Base-by-base conservation (phyloP, 2,113 vertebrate species). In the Pyrgilauda ruficollis region DNA sequence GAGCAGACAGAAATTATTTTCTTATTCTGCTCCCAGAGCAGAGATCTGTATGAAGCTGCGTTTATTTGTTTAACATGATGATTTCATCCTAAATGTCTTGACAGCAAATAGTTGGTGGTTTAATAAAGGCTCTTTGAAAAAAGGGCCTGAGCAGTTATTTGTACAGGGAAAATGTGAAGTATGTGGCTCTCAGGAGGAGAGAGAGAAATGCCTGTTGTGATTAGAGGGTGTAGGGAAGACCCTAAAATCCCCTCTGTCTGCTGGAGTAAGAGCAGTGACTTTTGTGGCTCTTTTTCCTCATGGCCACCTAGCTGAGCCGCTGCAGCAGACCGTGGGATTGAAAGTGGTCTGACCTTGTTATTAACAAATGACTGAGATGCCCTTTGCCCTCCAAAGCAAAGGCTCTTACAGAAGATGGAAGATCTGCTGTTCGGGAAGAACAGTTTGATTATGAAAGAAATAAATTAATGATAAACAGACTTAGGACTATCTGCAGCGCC, bases 11-110 rank as follows among this genome's bases (percentile, higher is more conserved):
- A 98, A 98, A 98, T 98, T 98, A 98, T 98, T 98, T 98, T 98
- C 97, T 98, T 98, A 98, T 95, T 97, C 94, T 97, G 96, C 98
- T 98, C 98, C 98, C 98, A 98, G 97, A 98, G 97, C 97, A 97
- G 97, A 97, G 96, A 98, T 98, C 98, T 98, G 96, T 97, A 98
- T 87, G 96, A 97, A 98, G 97, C 94, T 95, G 96, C 76, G 96
- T 98, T 98, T 98, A 98, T 98, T 98, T 98, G 97, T 98, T 97
- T 98, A 98, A 98, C 96, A 97, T 77, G 92, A 97, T 98, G 98
- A 98, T 98, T 98, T 98, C 98, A 98, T 98, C 97, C 98, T 98
- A 97, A 98, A 98, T 96, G 98, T 98, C 98, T 98, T 92, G 97
- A 98, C 97, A 97, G 97, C 97, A 98, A 98, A 98, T 98, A 98